phyloP scores from a whole-genome alignment of 1,140 invertebrate genomes.

The Lerema accius region DNA sequence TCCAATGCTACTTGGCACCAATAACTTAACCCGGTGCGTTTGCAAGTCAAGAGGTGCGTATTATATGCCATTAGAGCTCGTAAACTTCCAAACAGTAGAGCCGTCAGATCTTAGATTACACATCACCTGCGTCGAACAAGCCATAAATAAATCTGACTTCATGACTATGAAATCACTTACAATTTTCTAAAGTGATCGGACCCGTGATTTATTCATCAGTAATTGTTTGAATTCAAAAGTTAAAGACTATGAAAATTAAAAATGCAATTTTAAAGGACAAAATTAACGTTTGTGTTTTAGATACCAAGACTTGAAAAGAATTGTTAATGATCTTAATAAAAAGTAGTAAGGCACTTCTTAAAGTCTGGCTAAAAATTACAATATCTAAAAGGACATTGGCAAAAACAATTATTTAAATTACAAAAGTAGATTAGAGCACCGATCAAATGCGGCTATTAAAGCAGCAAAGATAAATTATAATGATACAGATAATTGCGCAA shows the following conservation, averaged over 20 bases:
- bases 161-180: not conserved
- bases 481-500: conserved; percentile 25
- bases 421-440: not conserved
- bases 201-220: too few species aligned
- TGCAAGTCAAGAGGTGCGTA: conserved; percentile 43
- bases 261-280: too few species aligned
- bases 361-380: too few species aligned
- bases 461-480: conserved; percentile 18
- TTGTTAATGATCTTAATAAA: too few species aligned
- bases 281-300: too few species aligned
- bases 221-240: too few species aligned
- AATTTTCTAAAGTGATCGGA: not conserved
- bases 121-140: conserved; percentile 25
- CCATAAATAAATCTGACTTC: conserved; percentile 13
- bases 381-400: too few species aligned
- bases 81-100: conserved; percentile 46
- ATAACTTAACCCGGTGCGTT: conserved; percentile 42
- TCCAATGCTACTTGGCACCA: conserved; percentile 27
- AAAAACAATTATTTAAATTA: conserved; percentile 15
- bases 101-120: conserved; percentile 23
- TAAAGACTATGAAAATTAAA: too few species aligned
- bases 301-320: too few species aligned
- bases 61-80: conserved; percentile 50
- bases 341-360: too few species aligned
- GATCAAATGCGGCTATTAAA: conserved; percentile 19